A percentile compares a stretch with the other conserved stretches of the same genome.
Conservation (phyloP, 1,140 invertebrate species). For the Nasonia vitripennis region DNA sequence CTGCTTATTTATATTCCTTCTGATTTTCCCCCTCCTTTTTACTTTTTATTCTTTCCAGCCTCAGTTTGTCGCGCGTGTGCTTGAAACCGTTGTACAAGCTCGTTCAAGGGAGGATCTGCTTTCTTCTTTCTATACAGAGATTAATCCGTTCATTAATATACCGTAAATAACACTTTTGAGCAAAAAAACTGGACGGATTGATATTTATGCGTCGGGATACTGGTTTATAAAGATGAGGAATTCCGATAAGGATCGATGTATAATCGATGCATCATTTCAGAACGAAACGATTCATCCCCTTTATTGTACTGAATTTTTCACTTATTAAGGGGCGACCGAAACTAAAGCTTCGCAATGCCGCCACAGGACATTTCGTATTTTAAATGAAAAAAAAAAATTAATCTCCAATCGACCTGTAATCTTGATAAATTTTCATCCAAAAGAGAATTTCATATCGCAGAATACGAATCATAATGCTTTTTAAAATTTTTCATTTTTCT, state of each 20-base stretch:
- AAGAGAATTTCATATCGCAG: too few relatives aligned
- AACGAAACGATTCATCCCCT: neutral
- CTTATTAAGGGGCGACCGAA: too few relatives aligned
- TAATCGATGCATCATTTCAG: neutral
- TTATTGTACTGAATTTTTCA: too few relatives aligned
- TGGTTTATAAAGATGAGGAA: neutral
- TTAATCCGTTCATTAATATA: constrained; percentile 24
- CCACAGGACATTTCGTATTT: too few relatives aligned
- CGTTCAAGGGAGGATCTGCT: neutral
- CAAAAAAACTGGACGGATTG: neutral
- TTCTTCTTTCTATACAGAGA: neutral
- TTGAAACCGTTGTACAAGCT: too few relatives aligned
- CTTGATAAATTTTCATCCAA: too few relatives aligned
- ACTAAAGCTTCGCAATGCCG: too few relatives aligned
- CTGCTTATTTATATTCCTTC: neutral
- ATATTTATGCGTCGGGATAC: neutral
- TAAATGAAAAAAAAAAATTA: too few relatives aligned
- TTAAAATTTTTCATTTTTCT: too few relatives aligned
- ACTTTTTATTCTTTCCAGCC: neutral
- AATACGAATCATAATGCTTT: too few relatives aligned
- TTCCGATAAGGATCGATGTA: neutral
- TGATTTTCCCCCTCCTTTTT: neutral
- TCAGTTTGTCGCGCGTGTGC: neutral
- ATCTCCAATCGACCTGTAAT: too few relatives aligned
- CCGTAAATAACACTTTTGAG: neutral